phyloP scores from a whole-genome alignment of 2,888 invertebrate genomes.

The Hetaerina titia region DNA sequence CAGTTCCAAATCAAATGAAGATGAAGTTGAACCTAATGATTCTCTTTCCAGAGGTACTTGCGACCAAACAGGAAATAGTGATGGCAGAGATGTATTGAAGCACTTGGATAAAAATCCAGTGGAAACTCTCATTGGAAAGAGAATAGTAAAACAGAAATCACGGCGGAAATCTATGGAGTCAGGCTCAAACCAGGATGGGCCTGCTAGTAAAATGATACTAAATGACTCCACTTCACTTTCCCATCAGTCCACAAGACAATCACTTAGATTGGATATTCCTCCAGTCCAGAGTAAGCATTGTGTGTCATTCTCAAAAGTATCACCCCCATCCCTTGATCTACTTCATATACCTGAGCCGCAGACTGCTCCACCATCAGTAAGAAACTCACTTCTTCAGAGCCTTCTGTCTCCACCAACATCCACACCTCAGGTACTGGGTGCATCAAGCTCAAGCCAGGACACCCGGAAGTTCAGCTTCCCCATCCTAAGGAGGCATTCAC shows the following conservation, averaged over 20 bases:
- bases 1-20: neutral
- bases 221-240: neutral
- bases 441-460: neutral
- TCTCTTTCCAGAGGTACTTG: neutral
- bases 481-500: slow-evolving; percentile 60
- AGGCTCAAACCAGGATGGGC: neutral
- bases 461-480: slow-evolving; percentile 57
- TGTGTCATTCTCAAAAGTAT: neutral
- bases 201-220: neutral
- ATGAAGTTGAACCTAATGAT: neutral
- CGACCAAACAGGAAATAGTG: neutral
- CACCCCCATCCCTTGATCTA: neutral
- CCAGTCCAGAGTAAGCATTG: neutral
- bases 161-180: neutral
- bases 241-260: neutral
- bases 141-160: neutral
- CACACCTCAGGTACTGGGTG: neutral
- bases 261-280: slow-evolving; percentile 3
- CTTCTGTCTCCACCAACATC: slow-evolving; percentile 44
- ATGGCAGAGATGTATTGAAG: neutral
- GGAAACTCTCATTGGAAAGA: neutral
- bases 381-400: slow-evolving; percentile 33
- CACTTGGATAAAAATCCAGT: neutral
- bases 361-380: slow-evolving; percentile 39
- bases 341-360: neutral